Percentiles rank a stretch among this genome's conserved stretches.
These are phyloP conservation scores for Lucilia cuprina DNA, from an alignment of 1,140 invertebrate species.

Conservation along the genomic window DNA sequence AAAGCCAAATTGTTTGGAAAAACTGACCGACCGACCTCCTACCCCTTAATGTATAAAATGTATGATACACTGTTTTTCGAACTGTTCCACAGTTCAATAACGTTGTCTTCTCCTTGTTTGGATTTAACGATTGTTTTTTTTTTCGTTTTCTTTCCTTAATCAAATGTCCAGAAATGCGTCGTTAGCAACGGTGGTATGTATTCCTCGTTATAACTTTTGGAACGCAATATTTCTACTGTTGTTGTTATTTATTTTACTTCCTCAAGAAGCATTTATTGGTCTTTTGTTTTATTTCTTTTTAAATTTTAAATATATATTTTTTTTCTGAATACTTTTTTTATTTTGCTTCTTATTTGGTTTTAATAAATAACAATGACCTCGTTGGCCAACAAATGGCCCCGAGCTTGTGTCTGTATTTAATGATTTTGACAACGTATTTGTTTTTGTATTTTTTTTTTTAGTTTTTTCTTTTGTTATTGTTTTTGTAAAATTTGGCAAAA, in stretches of 20 bases:
- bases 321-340: background rate
- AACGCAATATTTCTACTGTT: conserved; percentile 5
- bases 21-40: conserved; percentile 12
- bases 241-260: conserved; percentile 8
- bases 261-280: background rate
- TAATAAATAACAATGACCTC: conserved; percentile 28
- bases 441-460: background rate
- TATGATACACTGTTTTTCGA: conserved; percentile 3
- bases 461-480: background rate
- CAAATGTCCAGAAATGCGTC: background rate
- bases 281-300: conserved; percentile 1
- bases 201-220: background rate
- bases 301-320: background rate
- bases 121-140: background rate
- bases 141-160: background rate
- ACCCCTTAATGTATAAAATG: background rate
- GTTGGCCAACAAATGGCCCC: conserved; percentile 30
- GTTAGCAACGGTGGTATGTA: background rate
- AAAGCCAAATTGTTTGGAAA: background rate
- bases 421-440: background rate
- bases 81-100: conserved; percentile 31
- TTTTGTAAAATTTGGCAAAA: background rate
- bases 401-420: background rate
- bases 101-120: conserved; percentile 22
- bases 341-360: background rate